Evolutionary conservation across 2,888 invertebrate genomes (phyloP), one percentile per base, ranked within the genome.

Genomic region (Agrochola macilenta): DNA sequence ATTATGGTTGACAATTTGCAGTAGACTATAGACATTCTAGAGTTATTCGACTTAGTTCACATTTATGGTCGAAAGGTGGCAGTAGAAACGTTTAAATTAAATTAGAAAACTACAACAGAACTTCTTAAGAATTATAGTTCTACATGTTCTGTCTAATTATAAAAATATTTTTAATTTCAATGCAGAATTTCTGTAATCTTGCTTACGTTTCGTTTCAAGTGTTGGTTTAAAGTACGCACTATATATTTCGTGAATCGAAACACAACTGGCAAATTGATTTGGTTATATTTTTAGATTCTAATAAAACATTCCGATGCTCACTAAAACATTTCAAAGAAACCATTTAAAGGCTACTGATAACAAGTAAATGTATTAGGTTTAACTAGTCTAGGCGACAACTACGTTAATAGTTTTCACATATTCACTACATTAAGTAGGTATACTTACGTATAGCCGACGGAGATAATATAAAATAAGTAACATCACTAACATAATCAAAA

Each of bases 1-100:
- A 97, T 94, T 96, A 95, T 95, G 96, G 96, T 97, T 97, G 97
- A 96, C 97, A 96, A 96, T 96, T 96, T 95, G 95, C 95, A 95
- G 93, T 94, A 93, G 94, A 95, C 93, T 93, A 96, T 94, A 96
- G 95, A 96, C 92, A 93, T 90, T 92, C 89, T 92, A 96, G 94
- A 95, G 86, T 83, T 88, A 87, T 88, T 88, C 87, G 69, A 46
- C 30, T 76, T 79, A 83, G 88, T 90, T 79, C 23, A 57, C 58
- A 82, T 89, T 87, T 91, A 88, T 90, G 84, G 86, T 91, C 90
- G 79, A 84, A 90, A 95, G 95, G 93, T 95, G 94, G 90, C 92
- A 81, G 71, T 66, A 82, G 14, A 64, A 80, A 43, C 23, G 30
- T 14, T 52, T 39, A 30, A 63, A 54, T 54, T 23, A 20, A 58